A percentile compares a stretch with the other conserved stretches of the same genome.
Conservation (phyloP, 2,113 vertebrate genomes). For the Apteryx owenii region DNA sequence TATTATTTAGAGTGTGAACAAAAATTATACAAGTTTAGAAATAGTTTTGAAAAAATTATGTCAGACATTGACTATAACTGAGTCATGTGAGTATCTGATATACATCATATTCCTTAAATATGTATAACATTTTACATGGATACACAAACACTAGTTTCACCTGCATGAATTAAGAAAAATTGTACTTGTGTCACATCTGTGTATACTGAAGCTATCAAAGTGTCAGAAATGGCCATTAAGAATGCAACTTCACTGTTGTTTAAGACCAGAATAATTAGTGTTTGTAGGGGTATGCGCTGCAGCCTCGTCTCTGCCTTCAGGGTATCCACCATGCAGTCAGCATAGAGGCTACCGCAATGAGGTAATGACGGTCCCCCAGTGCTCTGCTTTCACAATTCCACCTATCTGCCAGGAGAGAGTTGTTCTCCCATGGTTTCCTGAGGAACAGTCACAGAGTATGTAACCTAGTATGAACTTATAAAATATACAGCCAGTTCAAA, state of each 20-base stretch:
- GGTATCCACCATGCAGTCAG: not conserved
- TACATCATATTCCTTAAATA: not conserved
- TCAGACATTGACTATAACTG: not conserved
- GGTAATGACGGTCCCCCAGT: not conserved
- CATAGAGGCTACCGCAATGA: not conserved
- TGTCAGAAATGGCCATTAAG: not conserved
- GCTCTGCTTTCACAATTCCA: too few relatives aligned
- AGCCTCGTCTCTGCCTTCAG: not conserved
- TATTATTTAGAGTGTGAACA: not conserved
- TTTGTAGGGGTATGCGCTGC: not conserved
- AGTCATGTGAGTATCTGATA: not conserved
- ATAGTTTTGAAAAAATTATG: not conserved
- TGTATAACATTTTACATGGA: not conserved
- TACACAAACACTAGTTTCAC: not conserved
- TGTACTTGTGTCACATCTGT: not conserved
- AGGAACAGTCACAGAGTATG: not conserved
- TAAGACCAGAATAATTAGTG: not conserved
- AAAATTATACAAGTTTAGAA: not conserved
- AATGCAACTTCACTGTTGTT: not conserved
- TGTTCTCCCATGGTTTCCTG: not conserved
- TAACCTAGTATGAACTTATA: not conserved
- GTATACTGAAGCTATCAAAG: not conserved
- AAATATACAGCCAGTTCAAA: not conserved
- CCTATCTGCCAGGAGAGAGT: not conserved
- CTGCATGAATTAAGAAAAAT: not conserved